Evolutionary conservation across 2,888 invertebrate genomes (phyloP).

Genomic region (Callyntrura sp.): DNA sequence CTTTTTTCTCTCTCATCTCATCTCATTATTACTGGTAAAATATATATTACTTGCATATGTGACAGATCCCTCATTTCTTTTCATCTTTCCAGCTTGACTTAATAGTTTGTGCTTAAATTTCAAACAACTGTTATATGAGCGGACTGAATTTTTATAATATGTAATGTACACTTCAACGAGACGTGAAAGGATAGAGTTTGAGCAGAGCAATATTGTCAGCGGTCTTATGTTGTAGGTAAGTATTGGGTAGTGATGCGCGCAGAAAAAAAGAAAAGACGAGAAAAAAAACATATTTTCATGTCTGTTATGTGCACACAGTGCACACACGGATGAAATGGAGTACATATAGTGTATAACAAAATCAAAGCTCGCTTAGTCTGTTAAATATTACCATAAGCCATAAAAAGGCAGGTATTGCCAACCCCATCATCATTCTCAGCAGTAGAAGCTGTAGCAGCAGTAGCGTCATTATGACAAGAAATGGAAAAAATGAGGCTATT

Average conservation of each 20-base stretch:
- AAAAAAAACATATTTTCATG: background rate
- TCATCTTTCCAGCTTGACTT: slow-evolving; percentile 75
- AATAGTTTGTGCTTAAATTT: slow-evolving; percentile 66
- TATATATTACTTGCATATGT: slow-evolving; percentile 79
- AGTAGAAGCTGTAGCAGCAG: background rate
- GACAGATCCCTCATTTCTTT: slow-evolving; percentile 80
- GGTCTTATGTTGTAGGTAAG: background rate
- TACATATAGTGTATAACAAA: slow-evolving; percentile 31
- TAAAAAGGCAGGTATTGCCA: slow-evolving; percentile 73
- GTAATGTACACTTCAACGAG: slow-evolving; percentile 28
- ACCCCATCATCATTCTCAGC: slow-evolving; percentile 39
- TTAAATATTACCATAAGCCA: slow-evolving; percentile 59
- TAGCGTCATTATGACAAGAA: slow-evolving; percentile 58
- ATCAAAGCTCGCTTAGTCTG: slow-evolving; percentile 67
- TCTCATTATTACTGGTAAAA: slow-evolving; percentile 79
- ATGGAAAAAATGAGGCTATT: slow-evolving; percentile 69
- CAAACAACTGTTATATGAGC: slow-evolving; percentile 54
- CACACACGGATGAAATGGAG: background rate
- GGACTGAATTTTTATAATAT: background rate
- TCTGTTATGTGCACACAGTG: background rate
- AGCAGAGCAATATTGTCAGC: background rate
- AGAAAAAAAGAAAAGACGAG: background rate
- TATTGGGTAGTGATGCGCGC: slow-evolving; percentile 26
- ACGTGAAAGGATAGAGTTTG: background rate
- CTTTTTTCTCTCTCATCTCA: slow-evolving; percentile 72